phyloP scores from a whole-genome alignment of 1,140 invertebrate genomes.

The Magallana gigas region DNA sequence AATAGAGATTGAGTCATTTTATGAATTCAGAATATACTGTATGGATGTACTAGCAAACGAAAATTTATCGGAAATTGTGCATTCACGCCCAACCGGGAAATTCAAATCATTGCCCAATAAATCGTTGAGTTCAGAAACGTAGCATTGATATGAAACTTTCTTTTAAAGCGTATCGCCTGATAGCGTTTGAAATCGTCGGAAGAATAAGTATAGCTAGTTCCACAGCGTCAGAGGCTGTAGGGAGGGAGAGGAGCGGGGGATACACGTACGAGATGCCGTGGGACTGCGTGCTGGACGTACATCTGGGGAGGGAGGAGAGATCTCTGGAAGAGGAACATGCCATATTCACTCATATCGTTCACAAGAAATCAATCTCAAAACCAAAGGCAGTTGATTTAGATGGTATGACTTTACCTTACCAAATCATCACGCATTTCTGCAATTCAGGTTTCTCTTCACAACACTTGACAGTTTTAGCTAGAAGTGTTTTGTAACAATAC shows the following conservation, averaged over 20 bases:
- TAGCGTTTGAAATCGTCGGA: not conserved
- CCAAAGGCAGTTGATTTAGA: not conserved
- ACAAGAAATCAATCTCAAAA: not conserved
- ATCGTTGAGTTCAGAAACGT: too few species aligned
- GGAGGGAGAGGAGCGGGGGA: not conserved
- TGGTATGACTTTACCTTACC: not conserved
- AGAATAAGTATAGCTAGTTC: not conserved
- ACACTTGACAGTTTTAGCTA: too few species aligned
- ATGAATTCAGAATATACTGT: too few species aligned
- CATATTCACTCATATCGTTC: not conserved
- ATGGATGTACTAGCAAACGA: too few species aligned
- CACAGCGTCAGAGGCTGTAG: not conserved
- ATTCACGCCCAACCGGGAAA: too few species aligned
- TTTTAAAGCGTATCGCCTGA: not conserved
- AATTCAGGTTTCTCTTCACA: too few species aligned
- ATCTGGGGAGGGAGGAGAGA: not conserved
- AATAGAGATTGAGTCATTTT: too few species aligned
- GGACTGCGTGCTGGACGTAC: not conserved
- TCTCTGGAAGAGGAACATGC: not conserved
- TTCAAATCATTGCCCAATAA: too few species aligned
- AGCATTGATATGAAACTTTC: too few species aligned
- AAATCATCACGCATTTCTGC: too few species aligned
- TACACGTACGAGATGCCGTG: not conserved
- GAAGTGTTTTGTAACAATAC: too few species aligned
- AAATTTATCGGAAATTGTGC: too few species aligned